phyloP scores from a whole-genome alignment of 2,797 vertebrate species.

The Threskiornis aethiopicus region DNA sequence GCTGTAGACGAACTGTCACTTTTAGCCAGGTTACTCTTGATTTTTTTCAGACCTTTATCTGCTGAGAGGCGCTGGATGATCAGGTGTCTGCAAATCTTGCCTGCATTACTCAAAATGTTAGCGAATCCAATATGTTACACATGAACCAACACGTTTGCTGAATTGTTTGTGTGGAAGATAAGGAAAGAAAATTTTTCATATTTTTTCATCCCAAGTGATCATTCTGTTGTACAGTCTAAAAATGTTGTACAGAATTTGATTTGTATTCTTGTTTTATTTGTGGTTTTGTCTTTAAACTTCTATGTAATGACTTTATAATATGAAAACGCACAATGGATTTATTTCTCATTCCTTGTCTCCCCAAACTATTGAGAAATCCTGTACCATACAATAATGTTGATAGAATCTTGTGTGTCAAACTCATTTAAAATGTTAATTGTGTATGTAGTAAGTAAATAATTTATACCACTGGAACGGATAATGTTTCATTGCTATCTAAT shows the following conservation, averaged over 20 bases:
- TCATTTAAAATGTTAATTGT: constrained; percentile 9
- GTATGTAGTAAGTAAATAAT: constrained; percentile 18
- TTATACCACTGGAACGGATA: neutral
- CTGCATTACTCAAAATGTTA: neutral
- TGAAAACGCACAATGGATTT: neutral
- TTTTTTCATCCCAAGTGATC: neutral
- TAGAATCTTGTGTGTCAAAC: neutral
- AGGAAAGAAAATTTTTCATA: neutral
- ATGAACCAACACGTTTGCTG: neutral
- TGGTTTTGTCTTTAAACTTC: neutral
- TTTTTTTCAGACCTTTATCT: neutral
- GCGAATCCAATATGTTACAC: neutral
- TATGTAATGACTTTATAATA: neutral
- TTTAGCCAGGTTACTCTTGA: neutral
- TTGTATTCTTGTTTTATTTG: neutral
- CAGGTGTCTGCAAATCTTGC: neutral
- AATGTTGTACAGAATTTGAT: neutral
- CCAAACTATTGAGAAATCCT: neutral
- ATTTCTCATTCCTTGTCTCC: neutral
- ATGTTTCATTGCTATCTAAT: neutral
- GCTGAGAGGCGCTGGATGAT: neutral
- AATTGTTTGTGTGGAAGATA: neutral
- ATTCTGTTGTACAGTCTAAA: neutral
- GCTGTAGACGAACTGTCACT: neutral
- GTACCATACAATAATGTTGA: neutral